Conservation (phyloP, 2,797 vertebrate species). For the Setipinna tenuifilis region DNA sequence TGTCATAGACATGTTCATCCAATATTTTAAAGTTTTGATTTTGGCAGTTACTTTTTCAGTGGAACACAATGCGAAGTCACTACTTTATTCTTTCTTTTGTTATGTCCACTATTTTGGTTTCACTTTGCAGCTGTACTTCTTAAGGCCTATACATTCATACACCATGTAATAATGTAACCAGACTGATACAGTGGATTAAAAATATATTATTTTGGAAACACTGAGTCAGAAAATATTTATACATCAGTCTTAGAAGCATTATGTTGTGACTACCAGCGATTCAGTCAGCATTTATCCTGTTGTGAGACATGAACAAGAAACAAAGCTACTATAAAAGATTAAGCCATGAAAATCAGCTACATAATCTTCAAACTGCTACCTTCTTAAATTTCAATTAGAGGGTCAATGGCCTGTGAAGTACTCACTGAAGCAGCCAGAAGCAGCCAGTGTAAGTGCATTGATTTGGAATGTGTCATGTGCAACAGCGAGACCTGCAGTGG, state of each 20-base stretch:
- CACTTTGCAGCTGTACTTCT: too few relatives aligned
- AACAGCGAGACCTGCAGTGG: constrained; percentile 61
- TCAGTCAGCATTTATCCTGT: too few relatives aligned
- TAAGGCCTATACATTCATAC: too few relatives aligned
- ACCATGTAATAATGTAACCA: too few relatives aligned
- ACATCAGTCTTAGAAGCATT: too few relatives aligned
- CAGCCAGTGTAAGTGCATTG: constrained; percentile 87
- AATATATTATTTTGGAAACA: too few relatives aligned
- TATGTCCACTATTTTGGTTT: not conserved
- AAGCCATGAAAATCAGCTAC: not conserved
- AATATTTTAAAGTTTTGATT: not conserved
- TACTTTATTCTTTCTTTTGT: not conserved
- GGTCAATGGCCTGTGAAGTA: constrained; percentile 84
- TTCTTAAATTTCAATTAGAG: constrained; percentile 84
- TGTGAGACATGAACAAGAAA: not conserved
- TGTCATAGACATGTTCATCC: too few relatives aligned
- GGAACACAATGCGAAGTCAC: not conserved
- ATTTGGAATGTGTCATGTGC: constrained; percentile 88
- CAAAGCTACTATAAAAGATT: not conserved
- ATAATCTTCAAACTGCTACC: not conserved
- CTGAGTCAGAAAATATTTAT: too few relatives aligned
- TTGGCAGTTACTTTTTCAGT: not conserved
- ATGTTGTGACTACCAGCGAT: not conserved
- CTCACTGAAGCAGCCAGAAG: constrained; percentile 83
- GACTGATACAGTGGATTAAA: too few relatives aligned